Conservation (phyloP, 2,113 vertebrate genomes). For the Ovis canadensis region DNA sequence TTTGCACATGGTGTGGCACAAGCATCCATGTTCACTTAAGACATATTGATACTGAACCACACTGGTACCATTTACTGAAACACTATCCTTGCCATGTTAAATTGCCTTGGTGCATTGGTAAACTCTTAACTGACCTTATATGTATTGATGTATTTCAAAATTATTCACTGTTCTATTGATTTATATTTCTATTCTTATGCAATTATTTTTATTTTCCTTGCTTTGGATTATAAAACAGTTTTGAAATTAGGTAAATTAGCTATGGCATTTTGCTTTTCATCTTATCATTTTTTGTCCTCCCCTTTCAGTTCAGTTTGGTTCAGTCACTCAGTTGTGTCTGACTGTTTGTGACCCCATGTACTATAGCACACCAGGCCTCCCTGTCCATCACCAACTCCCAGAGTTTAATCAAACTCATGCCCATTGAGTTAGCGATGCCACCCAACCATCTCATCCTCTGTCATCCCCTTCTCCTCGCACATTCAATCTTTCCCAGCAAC, state of each 20-base stretch:
- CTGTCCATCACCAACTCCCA: not conserved
- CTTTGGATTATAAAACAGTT: not conserved
- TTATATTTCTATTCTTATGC: not conserved
- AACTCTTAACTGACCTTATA: not conserved
- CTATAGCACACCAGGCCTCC: accelerated
- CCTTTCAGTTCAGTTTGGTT: not conserved
- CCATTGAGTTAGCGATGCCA: not conserved
- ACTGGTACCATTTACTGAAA: not conserved
- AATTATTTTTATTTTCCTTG: not conserved
- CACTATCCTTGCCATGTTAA: not conserved
- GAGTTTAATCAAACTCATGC: not conserved
- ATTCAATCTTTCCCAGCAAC: not conserved
- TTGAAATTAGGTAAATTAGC: not conserved
- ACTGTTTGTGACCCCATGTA: not conserved
- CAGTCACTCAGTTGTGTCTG: not conserved
- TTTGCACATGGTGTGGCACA: not conserved
- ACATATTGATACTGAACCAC: not conserved
- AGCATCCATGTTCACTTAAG: not conserved
- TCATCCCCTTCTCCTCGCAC: not conserved
- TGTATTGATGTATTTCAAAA: not conserved
- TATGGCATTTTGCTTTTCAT: not conserved
- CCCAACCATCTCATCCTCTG: not conserved
- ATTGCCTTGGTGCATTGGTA: not conserved
- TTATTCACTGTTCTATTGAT: not conserved
- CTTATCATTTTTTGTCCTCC: not conserved